A percentile compares a stretch with the other conserved stretches of the same genome.
phyloP scores from a whole-genome alignment of 2,113 vertebrate species.

The Nycticebus coucang region DNA sequence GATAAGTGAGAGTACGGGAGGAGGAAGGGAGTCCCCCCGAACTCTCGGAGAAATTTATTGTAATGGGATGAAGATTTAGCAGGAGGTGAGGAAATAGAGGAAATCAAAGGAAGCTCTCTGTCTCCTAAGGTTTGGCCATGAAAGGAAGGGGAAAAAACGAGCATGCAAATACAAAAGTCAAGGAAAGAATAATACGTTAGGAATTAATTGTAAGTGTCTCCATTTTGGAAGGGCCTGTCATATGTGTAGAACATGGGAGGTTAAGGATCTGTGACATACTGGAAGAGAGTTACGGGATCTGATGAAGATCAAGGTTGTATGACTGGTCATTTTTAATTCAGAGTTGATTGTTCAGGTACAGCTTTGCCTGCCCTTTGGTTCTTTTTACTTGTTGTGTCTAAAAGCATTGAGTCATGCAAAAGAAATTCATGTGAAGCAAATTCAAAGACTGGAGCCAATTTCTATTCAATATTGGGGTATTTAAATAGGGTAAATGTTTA shows the following conservation, averaged over 20 bases:
- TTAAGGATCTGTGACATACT: background rate
- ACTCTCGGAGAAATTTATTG: background rate
- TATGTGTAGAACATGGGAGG: background rate
- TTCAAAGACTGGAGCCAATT: background rate
- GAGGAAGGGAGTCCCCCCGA: background rate
- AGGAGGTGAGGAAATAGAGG: background rate
- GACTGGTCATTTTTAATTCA: background rate
- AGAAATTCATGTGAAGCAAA: background rate
- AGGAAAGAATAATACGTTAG: background rate
- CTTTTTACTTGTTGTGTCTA: background rate
- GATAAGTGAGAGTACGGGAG: background rate
- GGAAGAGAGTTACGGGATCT: background rate
- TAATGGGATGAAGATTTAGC: background rate
- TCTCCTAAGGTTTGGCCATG: background rate
- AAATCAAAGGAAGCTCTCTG: background rate
- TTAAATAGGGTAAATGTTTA: background rate
- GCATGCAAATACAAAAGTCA: background rate
- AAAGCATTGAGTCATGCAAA: background rate
- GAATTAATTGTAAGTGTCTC: background rate
- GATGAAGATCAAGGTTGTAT: background rate
- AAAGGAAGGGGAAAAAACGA: background rate
- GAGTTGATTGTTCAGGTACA: background rate
- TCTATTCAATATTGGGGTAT: background rate
- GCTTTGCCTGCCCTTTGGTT: background rate
- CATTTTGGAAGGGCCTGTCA: background rate